Percentiles rank a stretch among this genome's conserved stretches.
Conservation (phyloP, 1,140 invertebrate species). For the Mylabris phalerata region DNA sequence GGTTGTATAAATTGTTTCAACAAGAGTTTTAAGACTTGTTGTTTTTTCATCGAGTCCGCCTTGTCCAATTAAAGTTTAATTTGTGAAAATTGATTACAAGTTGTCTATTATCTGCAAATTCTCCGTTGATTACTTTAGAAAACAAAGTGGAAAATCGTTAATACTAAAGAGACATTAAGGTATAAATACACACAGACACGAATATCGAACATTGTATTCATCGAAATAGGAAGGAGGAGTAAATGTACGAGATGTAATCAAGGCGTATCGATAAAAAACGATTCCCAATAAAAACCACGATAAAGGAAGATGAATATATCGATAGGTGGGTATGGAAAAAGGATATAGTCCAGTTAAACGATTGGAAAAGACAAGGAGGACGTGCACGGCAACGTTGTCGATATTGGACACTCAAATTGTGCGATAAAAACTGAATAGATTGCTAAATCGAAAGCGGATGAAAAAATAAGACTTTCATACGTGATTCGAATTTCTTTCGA, state of each 20-base stretch:
- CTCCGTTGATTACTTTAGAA: conserved; percentile 1
- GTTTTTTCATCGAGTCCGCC: too few species aligned
- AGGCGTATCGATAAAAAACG: conserved; percentile 25
- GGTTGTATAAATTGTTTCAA: too few species aligned
- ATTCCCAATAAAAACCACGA: conserved; percentile 30
- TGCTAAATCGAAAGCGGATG: conserved; percentile 38
- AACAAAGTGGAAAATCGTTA: background rate
- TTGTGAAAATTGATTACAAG: conserved; percentile 4
- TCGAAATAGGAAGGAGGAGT: too few species aligned
- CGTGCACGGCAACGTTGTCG: conserved; percentile 12
- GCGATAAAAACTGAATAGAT: conserved; percentile 40
- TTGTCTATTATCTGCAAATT: conserved; percentile 5
- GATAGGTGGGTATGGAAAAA: conserved; percentile 17
- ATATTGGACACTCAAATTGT: conserved; percentile 36
- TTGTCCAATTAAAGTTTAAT: conserved; percentile 6
- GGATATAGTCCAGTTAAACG: conserved; percentile 10
- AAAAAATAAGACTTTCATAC: conserved; percentile 38
- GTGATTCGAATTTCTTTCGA: conserved; percentile 26
- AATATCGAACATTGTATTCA: too few species aligned
- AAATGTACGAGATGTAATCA: conserved; percentile 17
- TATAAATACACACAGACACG: too few species aligned
- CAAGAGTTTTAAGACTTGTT: too few species aligned
- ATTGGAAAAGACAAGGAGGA: conserved; percentile 14
- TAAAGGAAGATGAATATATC: conserved; percentile 33
- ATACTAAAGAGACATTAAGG: too few species aligned